A percentile compares a stretch with the other conserved stretches of the same genome.
Evolutionary conservation across 2,113 vertebrate species (phyloP).

Genomic region (Machaerirhynchus nigripectus): DNA sequence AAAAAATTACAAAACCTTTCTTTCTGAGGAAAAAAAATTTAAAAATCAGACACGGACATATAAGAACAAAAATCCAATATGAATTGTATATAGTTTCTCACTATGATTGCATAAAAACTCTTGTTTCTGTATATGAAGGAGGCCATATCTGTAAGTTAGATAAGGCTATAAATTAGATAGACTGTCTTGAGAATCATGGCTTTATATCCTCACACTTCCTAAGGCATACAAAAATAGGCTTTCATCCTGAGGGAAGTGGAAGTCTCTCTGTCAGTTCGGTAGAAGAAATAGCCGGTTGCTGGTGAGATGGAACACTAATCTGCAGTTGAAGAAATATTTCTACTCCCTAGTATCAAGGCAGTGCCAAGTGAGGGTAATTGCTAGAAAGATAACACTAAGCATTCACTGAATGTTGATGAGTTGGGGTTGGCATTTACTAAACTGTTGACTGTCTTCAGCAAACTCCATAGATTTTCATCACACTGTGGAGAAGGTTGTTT

Average conservation of each 20-base stretch:
- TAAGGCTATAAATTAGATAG: neutral
- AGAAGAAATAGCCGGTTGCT: neutral
- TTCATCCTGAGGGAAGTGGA: neutral
- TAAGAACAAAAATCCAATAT: neutral
- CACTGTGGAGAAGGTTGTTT: neutral
- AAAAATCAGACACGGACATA: neutral
- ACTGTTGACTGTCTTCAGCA: neutral
- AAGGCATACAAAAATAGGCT: neutral
- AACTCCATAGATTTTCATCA: neutral
- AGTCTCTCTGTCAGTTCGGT: neutral
- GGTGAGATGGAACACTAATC: neutral
- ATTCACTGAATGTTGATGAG: neutral
- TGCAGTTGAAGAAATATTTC: neutral
- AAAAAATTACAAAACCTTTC: neutral
- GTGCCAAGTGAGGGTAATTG: neutral
- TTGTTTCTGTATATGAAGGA: neutral
- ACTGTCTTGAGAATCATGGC: neutral
- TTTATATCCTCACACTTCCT: neutral
- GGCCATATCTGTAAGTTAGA: neutral
- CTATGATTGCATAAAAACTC: neutral
- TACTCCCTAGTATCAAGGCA: neutral
- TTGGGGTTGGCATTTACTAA: neutral
- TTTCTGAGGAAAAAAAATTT: neutral
- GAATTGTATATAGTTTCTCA: neutral
- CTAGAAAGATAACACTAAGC: neutral